Evolutionary conservation across 2,113 vertebrate species (phyloP).

Genomic region (Atherinomorus stipes): DNA sequence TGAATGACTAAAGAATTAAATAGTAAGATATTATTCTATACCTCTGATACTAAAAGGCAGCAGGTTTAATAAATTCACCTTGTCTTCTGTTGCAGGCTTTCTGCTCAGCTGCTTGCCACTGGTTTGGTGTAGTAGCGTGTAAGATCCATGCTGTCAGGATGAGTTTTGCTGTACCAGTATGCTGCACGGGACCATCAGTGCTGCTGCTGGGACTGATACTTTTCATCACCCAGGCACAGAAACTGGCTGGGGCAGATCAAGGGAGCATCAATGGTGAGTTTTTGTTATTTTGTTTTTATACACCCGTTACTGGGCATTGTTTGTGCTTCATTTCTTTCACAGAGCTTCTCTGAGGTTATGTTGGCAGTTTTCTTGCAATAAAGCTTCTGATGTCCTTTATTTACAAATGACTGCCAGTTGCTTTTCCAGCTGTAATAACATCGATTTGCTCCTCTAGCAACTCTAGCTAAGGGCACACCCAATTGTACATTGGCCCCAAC

Average conservation of each 20-base stretch:
- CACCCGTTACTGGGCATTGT: background rate
- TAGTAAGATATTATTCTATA: background rate
- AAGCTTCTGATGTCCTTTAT: background rate
- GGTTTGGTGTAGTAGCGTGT: slow-evolving; percentile 86
- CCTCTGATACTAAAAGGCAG: background rate
- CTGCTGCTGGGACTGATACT: slow-evolving; percentile 76
- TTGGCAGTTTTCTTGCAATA: background rate
- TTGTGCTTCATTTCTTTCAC: too few relatives aligned
- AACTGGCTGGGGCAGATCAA: background rate
- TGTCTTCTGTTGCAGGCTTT: slow-evolving; percentile 60
- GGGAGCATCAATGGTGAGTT: slow-evolving; percentile 13
- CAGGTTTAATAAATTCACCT: background rate
- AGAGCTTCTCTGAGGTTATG: too few relatives aligned
- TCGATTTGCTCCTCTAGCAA: background rate
- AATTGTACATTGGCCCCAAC: background rate
- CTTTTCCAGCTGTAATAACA: background rate
- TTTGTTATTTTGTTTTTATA: background rate
- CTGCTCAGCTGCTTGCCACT: slow-evolving; percentile 83
- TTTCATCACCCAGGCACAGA: slow-evolving; percentile 62
- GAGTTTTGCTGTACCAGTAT: slow-evolving; percentile 81
- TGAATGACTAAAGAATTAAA: background rate
- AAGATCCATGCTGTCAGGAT: slow-evolving; percentile 83
- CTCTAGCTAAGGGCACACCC: background rate
- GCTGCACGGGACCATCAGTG: slow-evolving; percentile 74
- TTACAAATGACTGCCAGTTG: background rate